Base-by-base conservation (phyloP, 92 coral and sea anemone species). In the Isaurus tuberculatus region DNA sequence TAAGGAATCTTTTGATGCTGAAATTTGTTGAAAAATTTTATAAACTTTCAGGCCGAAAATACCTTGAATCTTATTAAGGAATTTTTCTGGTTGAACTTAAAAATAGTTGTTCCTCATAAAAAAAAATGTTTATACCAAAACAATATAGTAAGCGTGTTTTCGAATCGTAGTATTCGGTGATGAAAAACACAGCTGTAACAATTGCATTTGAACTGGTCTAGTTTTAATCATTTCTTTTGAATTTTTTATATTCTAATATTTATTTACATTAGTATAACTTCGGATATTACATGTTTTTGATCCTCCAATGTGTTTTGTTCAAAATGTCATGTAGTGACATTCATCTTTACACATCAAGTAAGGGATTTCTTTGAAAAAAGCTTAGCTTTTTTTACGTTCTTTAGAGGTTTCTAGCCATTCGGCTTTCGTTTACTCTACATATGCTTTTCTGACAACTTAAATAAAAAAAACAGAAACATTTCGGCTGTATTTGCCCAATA, bases 361-460 rank as follows among this genome's bases (percentile, higher is more conserved):
- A 31, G 43, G 11, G 25, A 7, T 20, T 25, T 43, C 6, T 7
- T 72, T 72, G 25, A 44, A 26, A n/a, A 72, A 42, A 43, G 58
- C 11, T 72, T 42, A 55, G 3, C 77, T 11, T 8, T 26, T 1
- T 42, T 44, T 37, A 72, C 23, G 60, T 72, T 42, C 3, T 10
- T 44, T 25, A 36, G 26, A 46, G 17, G 11, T 72, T 72, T 44
- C 10, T 13, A n/a, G 11, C 22, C 34, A 72, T 42, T 44, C 43
- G 31, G 60, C 78, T 19, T 72, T 70, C 74, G 74, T 70, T 70
- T 72, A 44, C 9, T 0, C 75, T 63, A 43, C 27, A 43, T 72
- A 42, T 44, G 49, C 75, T 10, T 44, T 43, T 5, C 4, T 27
- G 25, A 72, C 27, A 72, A 48, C 60, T 72, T 44, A 26, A 16